Conservation (phyloP, 2,113 vertebrate species). For the Sphaerodactylus townsendi region DNA sequence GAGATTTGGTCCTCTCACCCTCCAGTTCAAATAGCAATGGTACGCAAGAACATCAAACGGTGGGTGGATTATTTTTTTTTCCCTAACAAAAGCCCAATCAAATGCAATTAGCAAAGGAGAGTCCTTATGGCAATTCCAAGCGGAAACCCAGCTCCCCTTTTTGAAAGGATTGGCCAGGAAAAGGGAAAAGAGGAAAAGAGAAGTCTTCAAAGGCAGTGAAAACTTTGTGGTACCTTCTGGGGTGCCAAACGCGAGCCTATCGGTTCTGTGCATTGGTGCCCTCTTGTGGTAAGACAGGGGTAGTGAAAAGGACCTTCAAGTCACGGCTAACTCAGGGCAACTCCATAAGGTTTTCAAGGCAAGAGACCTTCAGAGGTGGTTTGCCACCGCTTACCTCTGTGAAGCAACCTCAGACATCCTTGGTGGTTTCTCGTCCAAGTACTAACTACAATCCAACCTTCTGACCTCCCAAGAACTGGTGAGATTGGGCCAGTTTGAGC, state of each 20-base stretch:
- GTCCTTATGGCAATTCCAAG: neutral
- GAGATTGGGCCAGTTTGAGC: too few species aligned
- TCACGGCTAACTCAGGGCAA: too few species aligned
- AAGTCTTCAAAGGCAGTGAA: neutral
- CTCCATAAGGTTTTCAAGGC: too few species aligned
- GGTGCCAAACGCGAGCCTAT: neutral
- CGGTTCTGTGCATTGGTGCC: neutral
- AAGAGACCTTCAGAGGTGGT: too few species aligned
- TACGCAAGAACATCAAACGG: neutral
- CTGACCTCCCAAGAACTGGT: too few species aligned
- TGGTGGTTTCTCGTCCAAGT: too few species aligned
- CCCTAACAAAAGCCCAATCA: constrained; percentile 1
- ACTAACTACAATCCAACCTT: too few species aligned
- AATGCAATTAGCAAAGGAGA: neutral
- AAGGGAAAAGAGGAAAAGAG: neutral
- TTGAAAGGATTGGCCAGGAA: neutral
- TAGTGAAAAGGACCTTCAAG: too few species aligned
- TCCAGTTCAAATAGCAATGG: neutral
- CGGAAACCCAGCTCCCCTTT: neutral
- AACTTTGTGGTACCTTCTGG: too few species aligned
- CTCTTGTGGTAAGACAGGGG: neutral
- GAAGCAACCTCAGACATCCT: too few species aligned
- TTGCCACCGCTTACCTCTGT: too few species aligned
- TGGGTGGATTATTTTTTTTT: neutral
- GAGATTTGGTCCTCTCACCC: neutral